Percentiles rank a stretch among this genome's conserved stretches.
Conservation (phyloP, 2,113 vertebrate genomes). For the Caracal caracal region DNA sequence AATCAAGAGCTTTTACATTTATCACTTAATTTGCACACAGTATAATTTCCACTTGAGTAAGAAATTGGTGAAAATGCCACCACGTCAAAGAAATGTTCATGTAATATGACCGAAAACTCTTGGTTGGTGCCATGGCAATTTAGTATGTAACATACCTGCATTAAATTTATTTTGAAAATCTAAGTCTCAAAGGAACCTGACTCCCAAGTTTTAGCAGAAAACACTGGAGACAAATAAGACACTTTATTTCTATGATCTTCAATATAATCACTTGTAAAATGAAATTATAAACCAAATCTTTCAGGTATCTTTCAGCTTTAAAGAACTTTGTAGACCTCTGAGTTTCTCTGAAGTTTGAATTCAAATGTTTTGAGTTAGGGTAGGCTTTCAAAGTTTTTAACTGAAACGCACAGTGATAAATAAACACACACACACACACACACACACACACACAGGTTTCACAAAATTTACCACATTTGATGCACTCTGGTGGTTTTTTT, state of each 20-base stretch:
- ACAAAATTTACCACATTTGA: background rate
- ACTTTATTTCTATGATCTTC: background rate
- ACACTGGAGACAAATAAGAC: background rate
- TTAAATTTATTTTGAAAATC: constrained; percentile 55
- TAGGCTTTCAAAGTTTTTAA: constrained; percentile 10
- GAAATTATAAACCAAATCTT: constrained; percentile 44
- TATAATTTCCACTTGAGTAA: constrained; percentile 45
- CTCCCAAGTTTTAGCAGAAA: background rate
- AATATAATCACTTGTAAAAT: constrained; percentile 34
- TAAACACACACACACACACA: background rate
- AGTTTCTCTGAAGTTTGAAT: background rate
- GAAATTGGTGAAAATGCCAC: constrained; percentile 34
- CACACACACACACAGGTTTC: background rate
- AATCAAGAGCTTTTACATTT: constrained; percentile 45
- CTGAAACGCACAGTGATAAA: background rate
- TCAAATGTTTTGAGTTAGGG: background rate
- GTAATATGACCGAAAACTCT: constrained; percentile 15
- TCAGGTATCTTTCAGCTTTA: constrained; percentile 14
- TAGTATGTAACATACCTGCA: background rate
- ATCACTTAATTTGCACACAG: constrained; percentile 37
- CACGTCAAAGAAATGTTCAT: background rate
- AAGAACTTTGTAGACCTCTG: constrained; percentile 9
- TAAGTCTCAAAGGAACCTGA: constrained; percentile 16
- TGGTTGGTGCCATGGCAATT: background rate
- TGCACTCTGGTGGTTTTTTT: background rate